phyloP scores from a whole-genome alignment of 1,140 invertebrate genomes.

The Rhyzopertha dominica region DNA sequence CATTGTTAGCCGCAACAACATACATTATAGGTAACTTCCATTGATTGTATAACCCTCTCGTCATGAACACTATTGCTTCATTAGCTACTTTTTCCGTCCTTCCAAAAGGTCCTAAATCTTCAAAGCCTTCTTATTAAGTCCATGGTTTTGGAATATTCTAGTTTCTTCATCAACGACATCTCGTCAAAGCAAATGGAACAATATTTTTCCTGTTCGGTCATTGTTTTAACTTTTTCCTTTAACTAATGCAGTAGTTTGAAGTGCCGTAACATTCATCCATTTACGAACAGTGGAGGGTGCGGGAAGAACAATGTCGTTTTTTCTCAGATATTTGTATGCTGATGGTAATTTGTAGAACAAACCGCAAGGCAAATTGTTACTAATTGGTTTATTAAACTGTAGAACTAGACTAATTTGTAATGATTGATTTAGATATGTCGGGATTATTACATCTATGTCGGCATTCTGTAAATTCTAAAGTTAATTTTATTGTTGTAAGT shows the following conservation, averaged over 20 bases:
- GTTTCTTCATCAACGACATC: slow-evolving; percentile 21
- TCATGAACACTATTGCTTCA: slow-evolving; percentile 19
- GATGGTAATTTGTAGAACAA: slow-evolving; percentile 13
- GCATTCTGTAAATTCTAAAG: too few relatives aligned
- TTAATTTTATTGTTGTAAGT: too few relatives aligned
- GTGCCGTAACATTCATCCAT: slow-evolving; percentile 9
- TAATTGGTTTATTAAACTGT: too few relatives aligned
- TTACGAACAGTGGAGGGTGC: slow-evolving; percentile 6
- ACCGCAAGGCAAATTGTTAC: too few relatives aligned
- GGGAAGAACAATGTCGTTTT: slow-evolving; percentile 12
- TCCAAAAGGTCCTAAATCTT: slow-evolving; percentile 19
- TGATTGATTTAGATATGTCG: too few relatives aligned
- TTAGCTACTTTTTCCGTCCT: slow-evolving; percentile 7
- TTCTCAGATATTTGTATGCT: slow-evolving; percentile 12
- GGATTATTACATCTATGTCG: too few relatives aligned
- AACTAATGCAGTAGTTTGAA: slow-evolving; percentile 6
- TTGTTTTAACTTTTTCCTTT: slow-evolving; percentile 12
- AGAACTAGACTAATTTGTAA: too few relatives aligned
- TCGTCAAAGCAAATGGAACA: slow-evolving; percentile 18
- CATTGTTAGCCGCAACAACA: too few relatives aligned
- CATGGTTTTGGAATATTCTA: slow-evolving; percentile 14
- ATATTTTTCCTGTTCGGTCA: slow-evolving; percentile 12
- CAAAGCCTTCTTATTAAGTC: slow-evolving; percentile 24
- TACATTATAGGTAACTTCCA: slow-evolving; percentile 21
- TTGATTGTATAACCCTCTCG: slow-evolving; percentile 10